A percentile compares a stretch with the other conserved stretches of the same genome.
Conservation (phyloP, 2,113 vertebrate species). For the Motacilla tschutschensis region DNA sequence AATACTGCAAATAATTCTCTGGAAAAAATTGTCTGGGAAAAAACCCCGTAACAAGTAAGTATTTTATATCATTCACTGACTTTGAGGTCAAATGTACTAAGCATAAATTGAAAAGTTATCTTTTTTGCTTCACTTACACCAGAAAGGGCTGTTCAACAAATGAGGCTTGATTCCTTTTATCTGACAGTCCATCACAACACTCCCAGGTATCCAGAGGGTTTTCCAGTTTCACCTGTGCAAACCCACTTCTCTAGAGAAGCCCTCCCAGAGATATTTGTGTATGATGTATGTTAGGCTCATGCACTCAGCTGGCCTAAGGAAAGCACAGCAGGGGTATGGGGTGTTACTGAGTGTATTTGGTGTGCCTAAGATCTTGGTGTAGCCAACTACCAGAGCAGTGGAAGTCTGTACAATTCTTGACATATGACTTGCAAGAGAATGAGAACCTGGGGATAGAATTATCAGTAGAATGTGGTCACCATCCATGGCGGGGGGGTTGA, state of each 20-base stretch:
- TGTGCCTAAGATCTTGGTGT: background rate
- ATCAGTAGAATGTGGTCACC: background rate
- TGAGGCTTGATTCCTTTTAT: background rate
- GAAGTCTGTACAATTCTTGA: background rate
- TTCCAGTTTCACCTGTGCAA: background rate
- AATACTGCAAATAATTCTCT: background rate
- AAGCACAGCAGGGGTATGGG: background rate
- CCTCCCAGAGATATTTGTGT: background rate
- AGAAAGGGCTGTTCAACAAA: background rate
- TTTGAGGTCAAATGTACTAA: background rate
- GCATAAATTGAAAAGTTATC: background rate
- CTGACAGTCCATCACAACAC: background rate
- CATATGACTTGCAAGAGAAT: background rate
- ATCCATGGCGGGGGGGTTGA: rapidly evolving
- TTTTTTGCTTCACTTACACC: background rate
- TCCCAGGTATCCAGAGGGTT: background rate
- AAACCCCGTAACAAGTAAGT: rapidly evolving
- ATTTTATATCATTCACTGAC: background rate
- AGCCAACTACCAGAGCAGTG: background rate
- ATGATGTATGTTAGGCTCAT: background rate
- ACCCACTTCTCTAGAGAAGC: background rate
- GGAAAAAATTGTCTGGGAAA: background rate
- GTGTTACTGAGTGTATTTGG: background rate
- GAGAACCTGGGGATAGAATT: background rate
- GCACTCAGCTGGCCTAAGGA: background rate